Percentiles rank a stretch among this genome's conserved stretches.
Conservation (phyloP, 2,113 vertebrate species). For the Neolamprologus devosi region DNA sequence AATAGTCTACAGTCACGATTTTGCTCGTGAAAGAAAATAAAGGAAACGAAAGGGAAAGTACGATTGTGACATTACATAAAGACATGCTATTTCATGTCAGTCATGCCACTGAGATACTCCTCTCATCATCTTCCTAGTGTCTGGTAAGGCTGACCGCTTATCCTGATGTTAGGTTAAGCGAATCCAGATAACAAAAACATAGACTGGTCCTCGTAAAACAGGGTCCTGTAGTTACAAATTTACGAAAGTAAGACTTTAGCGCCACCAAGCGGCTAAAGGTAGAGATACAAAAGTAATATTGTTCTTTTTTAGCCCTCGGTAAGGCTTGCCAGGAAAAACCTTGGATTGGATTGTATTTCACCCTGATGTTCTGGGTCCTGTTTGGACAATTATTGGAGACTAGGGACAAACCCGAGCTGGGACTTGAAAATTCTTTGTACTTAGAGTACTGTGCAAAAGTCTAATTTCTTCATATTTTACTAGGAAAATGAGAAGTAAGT, state of each 20-base stretch:
- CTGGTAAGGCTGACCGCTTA: neutral
- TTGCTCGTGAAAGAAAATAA: neutral
- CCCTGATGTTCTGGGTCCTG: neutral
- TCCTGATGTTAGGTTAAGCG: neutral
- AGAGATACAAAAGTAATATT: neutral
- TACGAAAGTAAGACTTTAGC: neutral
- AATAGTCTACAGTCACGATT: neutral
- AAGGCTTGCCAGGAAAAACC: neutral
- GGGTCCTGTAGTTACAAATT: neutral
- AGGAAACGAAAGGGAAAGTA: neutral
- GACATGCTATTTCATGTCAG: neutral
- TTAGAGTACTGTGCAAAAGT: neutral
- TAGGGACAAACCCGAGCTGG: neutral
- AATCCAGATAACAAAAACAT: neutral
- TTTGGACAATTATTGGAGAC: neutral
- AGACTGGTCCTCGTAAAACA: neutral
- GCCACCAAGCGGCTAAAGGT: neutral
- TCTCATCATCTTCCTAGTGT: neutral
- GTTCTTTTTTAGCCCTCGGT: rapidly evolving
- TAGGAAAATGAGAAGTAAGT: neutral
- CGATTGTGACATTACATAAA: rapidly evolving
- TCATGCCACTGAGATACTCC: neutral
- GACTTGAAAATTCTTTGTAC: neutral
- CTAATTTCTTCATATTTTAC: neutral
- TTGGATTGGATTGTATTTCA: rapidly evolving